Conservation (phyloP, 2,113 vertebrate species). For the Geococcyx californianus region DNA sequence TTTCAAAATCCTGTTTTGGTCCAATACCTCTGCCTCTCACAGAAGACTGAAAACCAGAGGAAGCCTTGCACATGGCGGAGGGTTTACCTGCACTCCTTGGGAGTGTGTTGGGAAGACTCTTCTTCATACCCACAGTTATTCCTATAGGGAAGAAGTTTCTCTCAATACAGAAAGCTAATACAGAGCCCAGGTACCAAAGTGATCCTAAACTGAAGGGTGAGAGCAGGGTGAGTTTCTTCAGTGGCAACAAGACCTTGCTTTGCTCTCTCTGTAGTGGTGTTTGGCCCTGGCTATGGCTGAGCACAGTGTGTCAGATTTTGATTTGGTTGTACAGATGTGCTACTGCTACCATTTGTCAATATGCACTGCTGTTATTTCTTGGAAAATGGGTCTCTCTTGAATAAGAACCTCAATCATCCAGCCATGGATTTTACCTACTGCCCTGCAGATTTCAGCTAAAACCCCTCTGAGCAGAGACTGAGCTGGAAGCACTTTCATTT, state of each 20-base stretch:
- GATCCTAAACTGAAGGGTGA: background rate
- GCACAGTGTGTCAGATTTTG: background rate
- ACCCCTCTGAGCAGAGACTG: background rate
- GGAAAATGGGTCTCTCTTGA: background rate
- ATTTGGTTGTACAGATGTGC: background rate
- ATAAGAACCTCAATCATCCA: background rate
- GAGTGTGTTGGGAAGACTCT: background rate
- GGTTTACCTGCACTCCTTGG: background rate
- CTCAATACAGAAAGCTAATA: background rate
- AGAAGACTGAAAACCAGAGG: background rate
- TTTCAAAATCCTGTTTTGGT: background rate
- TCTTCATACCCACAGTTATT: background rate
- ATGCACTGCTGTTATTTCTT: background rate
- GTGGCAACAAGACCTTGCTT: background rate
- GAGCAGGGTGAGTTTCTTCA: background rate
- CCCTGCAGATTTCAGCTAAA: background rate
- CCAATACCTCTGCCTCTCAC: background rate
- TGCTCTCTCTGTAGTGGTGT: background rate
- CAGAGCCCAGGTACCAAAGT: background rate
- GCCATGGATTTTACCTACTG: background rate
- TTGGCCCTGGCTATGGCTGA: background rate
- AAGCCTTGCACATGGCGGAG: background rate
- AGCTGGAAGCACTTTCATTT: background rate
- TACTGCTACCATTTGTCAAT: background rate
- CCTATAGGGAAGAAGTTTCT: background rate